These are phyloP conservation scores for Eubasilissa regina DNA, from an alignment of 1,140 invertebrate genomes.

Conservation along the genomic window DNA sequence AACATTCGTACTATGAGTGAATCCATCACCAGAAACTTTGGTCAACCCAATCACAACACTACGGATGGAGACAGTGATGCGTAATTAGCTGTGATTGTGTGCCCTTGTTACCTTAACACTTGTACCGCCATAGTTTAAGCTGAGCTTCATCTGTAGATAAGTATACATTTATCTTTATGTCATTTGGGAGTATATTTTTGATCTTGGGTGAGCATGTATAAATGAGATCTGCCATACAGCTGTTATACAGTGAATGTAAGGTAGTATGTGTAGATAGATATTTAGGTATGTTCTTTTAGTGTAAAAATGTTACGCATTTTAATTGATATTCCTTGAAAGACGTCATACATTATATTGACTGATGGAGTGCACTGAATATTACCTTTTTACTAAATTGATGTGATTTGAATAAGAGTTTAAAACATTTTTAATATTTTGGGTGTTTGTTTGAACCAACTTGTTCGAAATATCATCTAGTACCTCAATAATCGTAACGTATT, in stretches of 20 bases:
- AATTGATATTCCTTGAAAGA: slow-evolving; percentile 32
- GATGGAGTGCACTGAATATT: slow-evolving; percentile 57
- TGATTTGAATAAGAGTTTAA: slow-evolving; percentile 35
- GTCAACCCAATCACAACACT: slow-evolving; percentile 76
- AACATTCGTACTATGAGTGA: slow-evolving; percentile 84
- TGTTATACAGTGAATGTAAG: slow-evolving; percentile 56
- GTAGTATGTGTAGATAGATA: slow-evolving; percentile 45
- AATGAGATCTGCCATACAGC: slow-evolving; percentile 46
- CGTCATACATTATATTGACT: slow-evolving; percentile 46
- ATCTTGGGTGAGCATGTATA: background rate
- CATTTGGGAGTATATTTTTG: slow-evolving; percentile 56
- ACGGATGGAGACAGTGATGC: slow-evolving; percentile 79
- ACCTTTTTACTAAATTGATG: slow-evolving; percentile 40
- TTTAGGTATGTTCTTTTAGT: slow-evolving; percentile 34
- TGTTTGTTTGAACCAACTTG: background rate
- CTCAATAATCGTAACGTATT: slow-evolving; percentile 9
- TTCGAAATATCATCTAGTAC: slow-evolving; percentile 8
- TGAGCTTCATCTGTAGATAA: slow-evolving; percentile 31
- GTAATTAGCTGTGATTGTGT: slow-evolving; percentile 60
- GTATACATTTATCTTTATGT: slow-evolving; percentile 16
- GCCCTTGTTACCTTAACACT: slow-evolving; percentile 17
- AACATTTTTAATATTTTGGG: slow-evolving; percentile 15
- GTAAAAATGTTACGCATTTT: slow-evolving; percentile 54
- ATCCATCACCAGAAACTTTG: slow-evolving; percentile 83
- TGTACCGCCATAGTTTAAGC: slow-evolving; percentile 35